Evolutionary conservation across 23 tunicate species (phyloP), one percentile per base, ranked within the genome.

Genomic region (Phallusia fumigata): DNA sequence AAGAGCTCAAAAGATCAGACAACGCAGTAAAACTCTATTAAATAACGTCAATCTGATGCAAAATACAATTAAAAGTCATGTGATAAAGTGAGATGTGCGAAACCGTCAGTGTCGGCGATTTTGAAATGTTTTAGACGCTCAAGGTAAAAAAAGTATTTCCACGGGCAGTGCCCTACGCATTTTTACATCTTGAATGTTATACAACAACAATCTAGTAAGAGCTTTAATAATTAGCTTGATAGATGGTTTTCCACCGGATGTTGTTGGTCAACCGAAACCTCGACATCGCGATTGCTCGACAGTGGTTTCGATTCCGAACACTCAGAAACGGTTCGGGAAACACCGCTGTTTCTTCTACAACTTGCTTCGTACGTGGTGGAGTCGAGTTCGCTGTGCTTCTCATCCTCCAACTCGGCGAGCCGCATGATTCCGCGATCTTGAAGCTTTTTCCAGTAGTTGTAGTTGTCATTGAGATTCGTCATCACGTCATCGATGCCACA

Each of bases 401-500:
- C 85, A 33, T 88, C 86, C 24, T 72, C 86, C 15, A 89, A 79
- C 80, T 89, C 93, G 36, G 75, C 84, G 18, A 89, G 65, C 1
- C 85, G 52, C 85, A 80, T 89, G 0, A 89, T 72, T 31, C 93
- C 93, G 16, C 77, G 53, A 36, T 76, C 81, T 33, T 79, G 74
- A 45, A 89, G 58, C 65, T 52, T 36, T 88, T 74, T 77, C 93
- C 93, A 89, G 64, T 89, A 89, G 32, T 84, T 76, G 76, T 79
- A 79, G 76, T 89, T 89, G 75, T 84, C 76, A 44, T 83, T 75
- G 32, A 89, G 65, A 72, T 89, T 74, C 33, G 31, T 50, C 77
- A 89, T 84, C 32, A 84, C 86, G 30, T 89, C 88, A 36, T 84
- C 88, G 74, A 89, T 65, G 21, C 88, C 88, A 44, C 93, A 89